Evolutionary conservation across 2,797 vertebrate species (phyloP), one percentile per base, ranked within the genome.

Genomic region (Mus minutoides): DNA sequence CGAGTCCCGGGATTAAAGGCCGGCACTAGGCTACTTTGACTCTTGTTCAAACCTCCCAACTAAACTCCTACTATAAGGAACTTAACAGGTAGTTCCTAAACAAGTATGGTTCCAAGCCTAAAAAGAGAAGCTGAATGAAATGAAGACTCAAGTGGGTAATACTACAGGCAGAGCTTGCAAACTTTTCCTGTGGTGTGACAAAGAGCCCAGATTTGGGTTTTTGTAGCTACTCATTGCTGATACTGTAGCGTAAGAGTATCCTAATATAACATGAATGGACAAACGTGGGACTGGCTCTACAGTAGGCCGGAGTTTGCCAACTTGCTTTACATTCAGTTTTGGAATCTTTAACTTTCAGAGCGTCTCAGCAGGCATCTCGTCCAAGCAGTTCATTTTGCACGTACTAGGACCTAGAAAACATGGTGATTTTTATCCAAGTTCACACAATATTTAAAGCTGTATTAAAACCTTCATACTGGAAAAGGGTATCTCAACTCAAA

Each of bases 51-150:
- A 22, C 31, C 43, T 95, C 80, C n/a, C 17, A 31, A 34, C 91
- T 88, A 90, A 92, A 96, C 22, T 67, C 84, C 76, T 80, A 60
- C 69, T 37, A 73, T 37, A 82, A 75, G 52, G 21, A 92, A 88
- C 46, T 96, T 75, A 90, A 79, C 37, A 96, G 37, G 34, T 37
- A 69, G 83, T 85, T 56, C 86, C 86, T 87, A 91, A 91, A 85
- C 64, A 93, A 19, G 83, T 52, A 60, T 1, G 3, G n/a, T 82
- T 90, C 26, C 77, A 3, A 60, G 29, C 31, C 73, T 90, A 82
- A 78, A 26, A 95, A 60, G 43, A 85, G 80, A 84, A 93, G 3
- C 9, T 40, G 6, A 76, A 17, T 21, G 10, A 54, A 52, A 71
- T 56, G 62, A 75, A 90, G 56, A 52, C 82, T 60, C 9, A 21